phyloP scores from a whole-genome alignment of 2,888 invertebrate species.

The Drosophila fungiperda region DNA sequence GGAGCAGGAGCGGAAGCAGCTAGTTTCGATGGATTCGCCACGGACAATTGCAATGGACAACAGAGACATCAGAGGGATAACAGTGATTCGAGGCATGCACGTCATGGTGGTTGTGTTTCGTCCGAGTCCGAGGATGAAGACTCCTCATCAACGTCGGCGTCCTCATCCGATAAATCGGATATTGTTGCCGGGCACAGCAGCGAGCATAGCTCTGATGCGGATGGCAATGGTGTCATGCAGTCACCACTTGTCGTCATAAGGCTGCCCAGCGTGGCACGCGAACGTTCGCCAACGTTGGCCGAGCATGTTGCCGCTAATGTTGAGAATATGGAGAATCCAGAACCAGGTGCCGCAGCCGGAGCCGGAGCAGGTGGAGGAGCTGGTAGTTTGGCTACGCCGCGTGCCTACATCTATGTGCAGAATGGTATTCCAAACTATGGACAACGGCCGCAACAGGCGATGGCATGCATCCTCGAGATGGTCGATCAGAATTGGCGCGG shows the following conservation, averaged over 20 bases:
- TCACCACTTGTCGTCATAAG: slow-evolving; percentile 61
- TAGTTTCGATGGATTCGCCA: slow-evolving; percentile 19
- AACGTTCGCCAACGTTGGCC: slow-evolving; percentile 32
- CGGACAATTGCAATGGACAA: slow-evolving; percentile 52
- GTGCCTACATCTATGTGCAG: slow-evolving; percentile 56
- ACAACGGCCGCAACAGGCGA: slow-evolving; percentile 29
- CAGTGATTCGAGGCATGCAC: slow-evolving; percentile 4
- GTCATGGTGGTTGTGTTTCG: slow-evolving; percentile 14
- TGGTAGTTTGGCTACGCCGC: slow-evolving; percentile 23
- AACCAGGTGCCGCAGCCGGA: slow-evolving; percentile 13
- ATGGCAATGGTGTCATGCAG: slow-evolving; percentile 17
- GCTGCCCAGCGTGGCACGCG: slow-evolving; percentile 41
- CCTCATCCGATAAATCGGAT: slow-evolving; percentile 63
- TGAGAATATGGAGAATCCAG: slow-evolving; percentile 36
- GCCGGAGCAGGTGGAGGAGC: background rate
- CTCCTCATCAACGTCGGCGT: slow-evolving; percentile 58
- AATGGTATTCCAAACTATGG: slow-evolving; percentile 26
- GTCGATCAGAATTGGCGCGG: slow-evolving; percentile 50
- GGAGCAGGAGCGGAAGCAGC: slow-evolving; percentile 25
- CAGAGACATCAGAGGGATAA: slow-evolving; percentile 26
- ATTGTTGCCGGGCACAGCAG: slow-evolving; percentile 26
- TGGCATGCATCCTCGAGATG: slow-evolving; percentile 53
- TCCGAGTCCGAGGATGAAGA: slow-evolving; percentile 67
- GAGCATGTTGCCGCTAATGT: slow-evolving; percentile 13
- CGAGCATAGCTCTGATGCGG: slow-evolving; percentile 33